phyloP scores from a whole-genome alignment of 2,113 vertebrate species.

The Neopipo cinnamomea region DNA sequence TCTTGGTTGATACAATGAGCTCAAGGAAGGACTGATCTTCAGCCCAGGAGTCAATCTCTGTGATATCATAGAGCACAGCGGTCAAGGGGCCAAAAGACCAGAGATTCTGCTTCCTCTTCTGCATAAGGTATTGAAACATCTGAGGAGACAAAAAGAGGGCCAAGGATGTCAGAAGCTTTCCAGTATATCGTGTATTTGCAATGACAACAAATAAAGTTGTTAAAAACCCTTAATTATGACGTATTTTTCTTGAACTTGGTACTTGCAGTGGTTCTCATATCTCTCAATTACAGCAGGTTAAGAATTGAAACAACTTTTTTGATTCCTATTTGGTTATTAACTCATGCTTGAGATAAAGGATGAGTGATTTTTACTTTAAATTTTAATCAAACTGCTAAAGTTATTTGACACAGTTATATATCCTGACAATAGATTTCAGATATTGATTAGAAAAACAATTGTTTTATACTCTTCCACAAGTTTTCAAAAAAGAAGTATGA shows the following conservation, averaged over 20 bases:
- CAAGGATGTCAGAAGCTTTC: neutral
- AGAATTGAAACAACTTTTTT: neutral
- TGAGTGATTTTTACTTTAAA: neutral
- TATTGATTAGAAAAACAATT: neutral
- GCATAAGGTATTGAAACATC: constrained; percentile 93
- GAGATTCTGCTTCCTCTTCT: constrained; percentile 83
- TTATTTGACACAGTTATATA: neutral
- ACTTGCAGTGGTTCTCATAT: neutral
- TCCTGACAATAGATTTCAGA: neutral
- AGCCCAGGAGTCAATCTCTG: constrained; percentile 93
- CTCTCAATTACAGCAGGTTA: neutral
- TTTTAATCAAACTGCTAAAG: neutral
- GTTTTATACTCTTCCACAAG: neutral
- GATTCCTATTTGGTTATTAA: neutral
- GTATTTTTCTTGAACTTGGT: neutral
- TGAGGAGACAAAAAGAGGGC: constrained; percentile 41
- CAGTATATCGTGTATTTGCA: neutral
- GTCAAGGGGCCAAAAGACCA: constrained; percentile 87
- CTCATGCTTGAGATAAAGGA: neutral
- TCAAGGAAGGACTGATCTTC: constrained; percentile 90
- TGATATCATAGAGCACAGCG: constrained; percentile 90
- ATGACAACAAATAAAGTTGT: neutral
- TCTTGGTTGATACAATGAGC: constrained; percentile 87
- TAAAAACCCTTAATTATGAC: neutral
- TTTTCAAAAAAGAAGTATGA: neutral